Conservation (phyloP, 2,113 vertebrate species). For the Pangasianodon hypophthalmus region DNA sequence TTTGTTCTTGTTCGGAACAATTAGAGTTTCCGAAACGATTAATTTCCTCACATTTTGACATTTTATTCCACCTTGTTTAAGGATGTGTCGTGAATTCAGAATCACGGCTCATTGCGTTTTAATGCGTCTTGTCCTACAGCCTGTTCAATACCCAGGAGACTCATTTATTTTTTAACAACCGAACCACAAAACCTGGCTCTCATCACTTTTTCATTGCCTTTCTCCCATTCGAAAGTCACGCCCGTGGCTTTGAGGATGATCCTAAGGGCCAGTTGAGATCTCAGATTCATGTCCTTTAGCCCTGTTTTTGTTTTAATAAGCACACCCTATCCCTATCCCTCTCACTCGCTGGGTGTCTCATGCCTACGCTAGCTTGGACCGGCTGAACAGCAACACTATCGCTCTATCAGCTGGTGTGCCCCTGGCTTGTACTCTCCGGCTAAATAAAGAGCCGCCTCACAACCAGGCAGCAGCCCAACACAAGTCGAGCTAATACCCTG, state of each 20-base stretch:
- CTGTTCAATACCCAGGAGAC: constrained; percentile 18
- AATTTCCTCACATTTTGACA: neutral
- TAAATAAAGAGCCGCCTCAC: constrained; percentile 58
- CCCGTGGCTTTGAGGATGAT: neutral
- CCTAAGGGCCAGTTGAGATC: neutral
- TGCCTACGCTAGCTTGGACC: constrained; percentile 17
- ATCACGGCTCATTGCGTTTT: constrained; percentile 20
- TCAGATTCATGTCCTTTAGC: constrained; percentile 37
- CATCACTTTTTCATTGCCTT: constrained; percentile 29
- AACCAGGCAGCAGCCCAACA: constrained; percentile 59
- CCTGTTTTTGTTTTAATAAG: constrained; percentile 34
- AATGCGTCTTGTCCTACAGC: constrained; percentile 30
- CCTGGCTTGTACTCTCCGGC: constrained; percentile 51
- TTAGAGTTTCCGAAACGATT: neutral
- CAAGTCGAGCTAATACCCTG: neutral
- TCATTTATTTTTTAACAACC: constrained; percentile 24
- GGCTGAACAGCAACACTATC: constrained; percentile 15
- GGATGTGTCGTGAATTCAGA: constrained; percentile 9
- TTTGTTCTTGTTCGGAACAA: neutral
- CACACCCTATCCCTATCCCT: constrained; percentile 22
- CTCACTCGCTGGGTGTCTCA: neutral
- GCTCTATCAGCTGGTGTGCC: constrained; percentile 12
- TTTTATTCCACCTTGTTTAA: constrained; percentile 17
- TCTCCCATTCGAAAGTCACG: constrained; percentile 15
- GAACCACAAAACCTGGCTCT: constrained; percentile 14